Percentiles rank a stretch among this genome's conserved stretches.
Conservation (phyloP, 2,113 vertebrate species). For the Zosterops lateralis region DNA sequence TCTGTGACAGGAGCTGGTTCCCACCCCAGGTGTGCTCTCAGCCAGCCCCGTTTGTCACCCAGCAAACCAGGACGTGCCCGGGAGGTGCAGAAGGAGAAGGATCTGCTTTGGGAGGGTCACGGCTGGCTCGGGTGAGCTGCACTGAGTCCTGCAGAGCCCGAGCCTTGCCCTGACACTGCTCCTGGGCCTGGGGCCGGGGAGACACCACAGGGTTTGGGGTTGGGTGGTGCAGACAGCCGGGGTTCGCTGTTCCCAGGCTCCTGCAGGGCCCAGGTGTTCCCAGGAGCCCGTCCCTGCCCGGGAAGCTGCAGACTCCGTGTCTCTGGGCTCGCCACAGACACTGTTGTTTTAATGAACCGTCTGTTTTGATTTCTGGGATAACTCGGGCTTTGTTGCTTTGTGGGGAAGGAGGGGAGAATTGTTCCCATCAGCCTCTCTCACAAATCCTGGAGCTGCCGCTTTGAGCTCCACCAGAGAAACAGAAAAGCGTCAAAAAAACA, state of each 20-base stretch:
- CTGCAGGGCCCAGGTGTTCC: neutral
- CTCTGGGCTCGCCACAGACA: neutral
- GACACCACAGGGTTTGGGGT: neutral
- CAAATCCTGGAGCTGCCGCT: conserved; percentile 17
- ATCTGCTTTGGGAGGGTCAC: neutral
- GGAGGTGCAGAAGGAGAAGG: neutral
- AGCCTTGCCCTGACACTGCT: neutral
- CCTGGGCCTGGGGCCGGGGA: neutral
- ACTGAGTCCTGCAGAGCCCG: neutral
- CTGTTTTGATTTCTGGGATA: conserved; percentile 48
- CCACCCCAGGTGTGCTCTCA: neutral
- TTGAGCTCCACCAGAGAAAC: conserved; percentile 56
- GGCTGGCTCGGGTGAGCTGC: neutral
- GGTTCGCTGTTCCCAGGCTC: neutral
- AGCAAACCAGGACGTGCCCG: neutral
- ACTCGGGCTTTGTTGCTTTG: conserved; percentile 26
- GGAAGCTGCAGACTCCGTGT: neutral
- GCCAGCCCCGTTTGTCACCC: neutral
- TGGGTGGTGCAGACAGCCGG: neutral
- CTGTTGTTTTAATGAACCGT: conserved; percentile 22
- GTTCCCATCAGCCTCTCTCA: neutral
- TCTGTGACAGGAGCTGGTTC: neutral
- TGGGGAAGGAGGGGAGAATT: neutral
- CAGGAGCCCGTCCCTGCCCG: neutral
- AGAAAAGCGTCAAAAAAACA: conserved; percentile 65